Conservation (phyloP, 2,797 vertebrate genomes). For the Thalassophryne amazonica region DNA sequence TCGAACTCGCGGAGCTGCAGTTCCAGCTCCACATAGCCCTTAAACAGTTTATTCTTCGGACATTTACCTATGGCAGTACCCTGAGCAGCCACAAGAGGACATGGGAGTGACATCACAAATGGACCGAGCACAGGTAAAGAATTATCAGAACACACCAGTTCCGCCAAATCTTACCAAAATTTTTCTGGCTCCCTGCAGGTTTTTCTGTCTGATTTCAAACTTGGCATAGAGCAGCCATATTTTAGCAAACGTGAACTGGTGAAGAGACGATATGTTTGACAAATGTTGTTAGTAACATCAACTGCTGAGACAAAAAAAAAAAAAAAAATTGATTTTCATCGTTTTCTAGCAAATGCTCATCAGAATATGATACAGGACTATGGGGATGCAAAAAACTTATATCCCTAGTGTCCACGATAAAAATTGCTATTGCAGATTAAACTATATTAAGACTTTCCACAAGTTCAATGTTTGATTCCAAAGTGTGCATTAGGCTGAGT, state of each 20-base stretch:
- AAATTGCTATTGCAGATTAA: too few relatives aligned
- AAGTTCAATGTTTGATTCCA: too few relatives aligned
- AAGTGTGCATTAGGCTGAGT: too few relatives aligned
- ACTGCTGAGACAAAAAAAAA: too few relatives aligned
- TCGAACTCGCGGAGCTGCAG: constrained; percentile 95
- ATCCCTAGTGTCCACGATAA: too few relatives aligned
- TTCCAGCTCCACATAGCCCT: constrained; percentile 96
- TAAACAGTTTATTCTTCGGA: constrained; percentile 97
- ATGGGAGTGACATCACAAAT: background rate
- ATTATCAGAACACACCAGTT: too few relatives aligned
- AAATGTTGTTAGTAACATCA: background rate
- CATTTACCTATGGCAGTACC: constrained; percentile 92
- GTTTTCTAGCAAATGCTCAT: too few relatives aligned
- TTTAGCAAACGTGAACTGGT: constrained; percentile 96
- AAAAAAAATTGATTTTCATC: too few relatives aligned
- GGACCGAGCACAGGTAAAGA: too few relatives aligned
- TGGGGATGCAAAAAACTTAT: too few relatives aligned
- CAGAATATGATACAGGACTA: too few relatives aligned
- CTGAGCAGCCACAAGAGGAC: constrained; percentile 58
- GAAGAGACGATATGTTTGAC: constrained; percentile 11
- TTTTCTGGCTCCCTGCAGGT: constrained; percentile 86
- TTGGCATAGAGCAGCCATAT: constrained; percentile 93
- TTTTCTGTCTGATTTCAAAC: constrained; percentile 98
- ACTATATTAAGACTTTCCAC: too few relatives aligned
- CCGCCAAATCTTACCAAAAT: constrained; percentile 83